These are phyloP conservation scores for Caenorhabditis uteleia DNA, from an alignment of 2,888 invertebrate species.

Conservation along the genomic window DNA sequence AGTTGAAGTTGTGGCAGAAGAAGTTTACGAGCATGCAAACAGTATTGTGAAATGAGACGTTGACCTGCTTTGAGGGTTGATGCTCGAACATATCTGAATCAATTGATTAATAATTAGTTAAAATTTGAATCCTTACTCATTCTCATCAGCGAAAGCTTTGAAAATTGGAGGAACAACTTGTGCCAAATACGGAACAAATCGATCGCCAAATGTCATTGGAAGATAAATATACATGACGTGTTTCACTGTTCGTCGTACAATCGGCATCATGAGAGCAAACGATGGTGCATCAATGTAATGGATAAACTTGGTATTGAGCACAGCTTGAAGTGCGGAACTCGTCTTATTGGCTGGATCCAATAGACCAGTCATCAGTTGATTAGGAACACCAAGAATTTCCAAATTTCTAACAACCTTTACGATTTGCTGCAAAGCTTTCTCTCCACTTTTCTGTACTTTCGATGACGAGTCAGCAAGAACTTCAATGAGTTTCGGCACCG, in stretches of 20 bases:
- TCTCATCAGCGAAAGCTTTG: constrained; percentile 96
- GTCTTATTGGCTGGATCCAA: constrained; percentile 86
- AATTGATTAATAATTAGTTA: too few relatives aligned
- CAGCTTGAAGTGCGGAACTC: constrained; percentile 35
- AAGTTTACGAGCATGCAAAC: constrained; percentile 77
- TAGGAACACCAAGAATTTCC: constrained; percentile 78
- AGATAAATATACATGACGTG: constrained; percentile 99
- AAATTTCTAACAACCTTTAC: constrained; percentile 97
- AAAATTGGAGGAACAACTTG: constrained; percentile 96
- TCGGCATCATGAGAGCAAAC: constrained; percentile 97
- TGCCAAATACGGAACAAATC: constrained; percentile 93
- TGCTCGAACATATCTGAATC: constrained; percentile 87
- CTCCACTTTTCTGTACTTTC: constrained; percentile 73
- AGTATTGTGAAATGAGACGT: constrained; percentile 92
- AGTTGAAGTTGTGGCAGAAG: constrained; percentile 89
- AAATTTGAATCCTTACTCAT: constrained; percentile 78
- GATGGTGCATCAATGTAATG: constrained; percentile 99
- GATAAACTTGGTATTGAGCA: constrained; percentile 80
- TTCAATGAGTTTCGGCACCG: constrained; percentile 95
- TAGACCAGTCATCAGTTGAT: constrained; percentile 55
- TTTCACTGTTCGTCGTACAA: constrained; percentile 94
- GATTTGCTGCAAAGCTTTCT: constrained; percentile 91
- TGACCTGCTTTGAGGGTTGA: constrained; percentile 96
- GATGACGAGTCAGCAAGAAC: constrained; percentile 92
- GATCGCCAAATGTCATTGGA: constrained; percentile 92